Conservation (phyloP, 1,140 invertebrate species). For the Anagrus nilaparvatae region DNA sequence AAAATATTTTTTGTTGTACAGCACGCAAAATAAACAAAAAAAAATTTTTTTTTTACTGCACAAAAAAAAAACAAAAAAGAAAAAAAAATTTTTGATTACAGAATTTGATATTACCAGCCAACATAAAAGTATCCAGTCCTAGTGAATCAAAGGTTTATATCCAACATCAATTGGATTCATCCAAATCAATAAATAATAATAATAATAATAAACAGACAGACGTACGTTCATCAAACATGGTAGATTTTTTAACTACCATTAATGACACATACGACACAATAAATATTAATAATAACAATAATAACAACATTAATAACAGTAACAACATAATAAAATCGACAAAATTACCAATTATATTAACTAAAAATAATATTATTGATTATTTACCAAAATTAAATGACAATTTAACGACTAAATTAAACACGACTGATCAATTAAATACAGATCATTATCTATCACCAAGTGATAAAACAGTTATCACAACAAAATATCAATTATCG, state of each 20-base stretch:
- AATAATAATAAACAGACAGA: constrained; percentile 34
- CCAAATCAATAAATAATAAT: too few species aligned
- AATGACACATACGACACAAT: constrained; percentile 26
- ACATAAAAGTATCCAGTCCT: constrained; percentile 31
- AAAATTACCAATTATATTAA: constrained; percentile 10
- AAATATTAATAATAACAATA: constrained; percentile 26
- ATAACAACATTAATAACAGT: constrained; percentile 11
- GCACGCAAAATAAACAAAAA: constrained; percentile 30
- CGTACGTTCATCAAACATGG: constrained; percentile 14
- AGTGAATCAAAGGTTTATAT: constrained; percentile 35
- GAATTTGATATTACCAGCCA: constrained; percentile 24
- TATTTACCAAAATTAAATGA: neutral
- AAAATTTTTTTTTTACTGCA: constrained; percentile 30
- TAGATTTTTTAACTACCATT: constrained; percentile 19
- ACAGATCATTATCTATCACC: neutral
- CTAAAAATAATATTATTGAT: constrained; percentile 5
- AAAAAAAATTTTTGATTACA: constrained; percentile 38
- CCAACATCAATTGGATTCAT: constrained; percentile 37
- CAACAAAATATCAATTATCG: neutral
- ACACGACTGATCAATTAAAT: neutral
- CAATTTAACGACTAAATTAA: neutral
- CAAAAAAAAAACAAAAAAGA: constrained; percentile 26
- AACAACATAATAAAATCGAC: constrained; percentile 1
- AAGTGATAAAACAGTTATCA: neutral
- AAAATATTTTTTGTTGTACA: constrained; percentile 27